These are phyloP conservation scores for Nothobranchius kuhntae DNA, from an alignment of 2,113 vertebrate species.

Conservation along the genomic window DNA sequence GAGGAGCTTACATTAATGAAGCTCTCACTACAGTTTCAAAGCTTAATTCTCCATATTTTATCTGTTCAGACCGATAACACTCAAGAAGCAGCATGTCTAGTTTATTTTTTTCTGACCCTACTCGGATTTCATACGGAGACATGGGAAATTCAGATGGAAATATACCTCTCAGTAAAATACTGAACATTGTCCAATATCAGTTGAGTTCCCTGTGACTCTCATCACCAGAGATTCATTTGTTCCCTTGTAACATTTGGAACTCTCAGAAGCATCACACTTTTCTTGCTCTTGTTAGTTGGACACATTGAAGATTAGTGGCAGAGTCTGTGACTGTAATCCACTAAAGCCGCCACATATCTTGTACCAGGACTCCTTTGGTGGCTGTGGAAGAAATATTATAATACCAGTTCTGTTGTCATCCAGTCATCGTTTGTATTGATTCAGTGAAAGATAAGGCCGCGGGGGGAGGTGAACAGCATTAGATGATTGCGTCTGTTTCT, in stretches of 20 bases:
- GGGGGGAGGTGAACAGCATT: slow-evolving; percentile 21
- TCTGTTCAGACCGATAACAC: too few relatives aligned
- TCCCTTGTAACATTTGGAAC: slow-evolving; percentile 27
- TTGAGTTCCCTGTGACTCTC: slow-evolving; percentile 15
- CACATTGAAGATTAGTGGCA: slow-evolving; percentile 44
- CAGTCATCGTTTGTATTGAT: slow-evolving; percentile 72
- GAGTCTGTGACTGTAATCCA: slow-evolving; percentile 36
- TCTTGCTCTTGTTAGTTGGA: slow-evolving; percentile 20
- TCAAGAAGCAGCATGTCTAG: too few relatives aligned
- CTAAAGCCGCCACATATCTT: slow-evolving; percentile 37
- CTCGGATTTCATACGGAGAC: background rate
- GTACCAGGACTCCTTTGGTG: slow-evolving; percentile 34
- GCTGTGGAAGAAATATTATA: slow-evolving; percentile 62
- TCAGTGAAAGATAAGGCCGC: slow-evolving; percentile 61
- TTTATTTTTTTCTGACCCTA: too few relatives aligned
- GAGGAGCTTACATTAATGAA: too few relatives aligned
- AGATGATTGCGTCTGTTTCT: slow-evolving; percentile 51
- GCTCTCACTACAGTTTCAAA: too few relatives aligned
- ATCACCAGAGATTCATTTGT: slow-evolving; percentile 32
- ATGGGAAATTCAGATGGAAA: background rate
- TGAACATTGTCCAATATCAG: slow-evolving; percentile 11
- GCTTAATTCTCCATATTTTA: too few relatives aligned
- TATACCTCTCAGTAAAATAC: background rate
- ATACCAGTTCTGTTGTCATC: slow-evolving; percentile 49
- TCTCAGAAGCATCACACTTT: slow-evolving; percentile 24